Conservation (phyloP, 2,113 vertebrate species). For the Cottus gobio region DNA sequence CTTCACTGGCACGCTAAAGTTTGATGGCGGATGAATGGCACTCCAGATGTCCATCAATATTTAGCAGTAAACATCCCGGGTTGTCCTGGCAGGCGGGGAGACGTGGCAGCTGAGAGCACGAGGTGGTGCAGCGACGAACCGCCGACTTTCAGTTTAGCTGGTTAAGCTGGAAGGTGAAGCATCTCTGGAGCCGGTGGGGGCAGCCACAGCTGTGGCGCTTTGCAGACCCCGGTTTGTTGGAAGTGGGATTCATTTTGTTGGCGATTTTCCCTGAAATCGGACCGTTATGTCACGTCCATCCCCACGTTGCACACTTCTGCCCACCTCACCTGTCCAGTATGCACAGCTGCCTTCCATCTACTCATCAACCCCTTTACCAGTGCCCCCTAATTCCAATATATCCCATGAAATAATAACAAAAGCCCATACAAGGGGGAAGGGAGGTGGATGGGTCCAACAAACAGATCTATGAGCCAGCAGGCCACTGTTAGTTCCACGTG, state of each 20-base stretch:
- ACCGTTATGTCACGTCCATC: too few species aligned
- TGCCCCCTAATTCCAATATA: too few species aligned
- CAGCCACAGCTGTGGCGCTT: conserved; percentile 37
- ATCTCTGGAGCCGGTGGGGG: conserved; percentile 26
- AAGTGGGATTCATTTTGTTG: not conserved
- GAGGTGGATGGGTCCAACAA: too few species aligned
- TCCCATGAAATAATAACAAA: too few species aligned
- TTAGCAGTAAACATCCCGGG: conserved; percentile 82
- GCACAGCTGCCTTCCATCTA: too few species aligned
- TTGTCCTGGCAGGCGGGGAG: conserved; percentile 66
- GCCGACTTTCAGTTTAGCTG: conserved; percentile 60
- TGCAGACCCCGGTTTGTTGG: conserved; percentile 7
- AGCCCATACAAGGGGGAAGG: too few species aligned
- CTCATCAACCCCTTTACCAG: too few species aligned
- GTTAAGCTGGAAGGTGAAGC: conserved; percentile 53
- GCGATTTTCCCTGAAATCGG: not conserved
- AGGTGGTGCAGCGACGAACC: conserved; percentile 68
- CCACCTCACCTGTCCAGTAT: too few species aligned
- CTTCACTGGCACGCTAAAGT: conserved; percentile 70
- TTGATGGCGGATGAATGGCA: conserved; percentile 78
- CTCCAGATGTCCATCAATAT: conserved; percentile 88
- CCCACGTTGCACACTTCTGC: too few species aligned
- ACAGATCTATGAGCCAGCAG: too few species aligned
- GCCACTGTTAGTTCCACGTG: too few species aligned
- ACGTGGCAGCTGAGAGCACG: conserved; percentile 75